Percentiles rank a stretch among this genome's conserved stretches.
phyloP scores from a whole-genome alignment of 2,888 invertebrate species.

The Plemyria rubiginata region DNA sequence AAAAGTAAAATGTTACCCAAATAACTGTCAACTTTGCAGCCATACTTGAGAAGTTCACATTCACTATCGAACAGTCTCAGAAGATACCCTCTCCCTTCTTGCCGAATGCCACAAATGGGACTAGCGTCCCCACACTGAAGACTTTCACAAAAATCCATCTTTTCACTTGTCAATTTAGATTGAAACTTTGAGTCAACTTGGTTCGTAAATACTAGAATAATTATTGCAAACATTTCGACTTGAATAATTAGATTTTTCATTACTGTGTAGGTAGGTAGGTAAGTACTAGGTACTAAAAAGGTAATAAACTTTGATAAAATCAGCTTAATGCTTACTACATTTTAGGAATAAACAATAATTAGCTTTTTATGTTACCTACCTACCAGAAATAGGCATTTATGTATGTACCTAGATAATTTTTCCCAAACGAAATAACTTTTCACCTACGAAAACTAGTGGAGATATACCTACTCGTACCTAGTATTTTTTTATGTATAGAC shows the following conservation, averaged over 20 bases:
- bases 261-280: not conserved
- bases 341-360: no score
- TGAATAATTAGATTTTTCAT: not conserved
- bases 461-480: no score
- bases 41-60: conserved; percentile 63
- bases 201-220: conserved; percentile 4
- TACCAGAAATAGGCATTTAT: no score
- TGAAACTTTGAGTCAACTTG: conserved; percentile 7
- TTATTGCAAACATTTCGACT: conserved; percentile 12
- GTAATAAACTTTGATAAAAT: no score
- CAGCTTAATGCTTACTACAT: no score
- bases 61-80: conserved; percentile 64
- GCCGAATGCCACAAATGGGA: conserved; percentile 61
- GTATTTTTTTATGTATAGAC: no score
- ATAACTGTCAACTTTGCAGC: conserved; percentile 55
- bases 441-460: no score
- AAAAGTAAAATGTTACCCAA: conserved; percentile 48
- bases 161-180: conserved; percentile 39
- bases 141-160: conserved; percentile 54
- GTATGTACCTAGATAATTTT: no score
- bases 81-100: conserved; percentile 48
- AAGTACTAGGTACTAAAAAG: no score
- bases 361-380: no score
- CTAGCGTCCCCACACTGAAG: conserved; percentile 50
- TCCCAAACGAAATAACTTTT: no score